Base-by-base conservation (phyloP, 2,113 vertebrate genomes). In the Nothobranchius furzeri region DNA sequence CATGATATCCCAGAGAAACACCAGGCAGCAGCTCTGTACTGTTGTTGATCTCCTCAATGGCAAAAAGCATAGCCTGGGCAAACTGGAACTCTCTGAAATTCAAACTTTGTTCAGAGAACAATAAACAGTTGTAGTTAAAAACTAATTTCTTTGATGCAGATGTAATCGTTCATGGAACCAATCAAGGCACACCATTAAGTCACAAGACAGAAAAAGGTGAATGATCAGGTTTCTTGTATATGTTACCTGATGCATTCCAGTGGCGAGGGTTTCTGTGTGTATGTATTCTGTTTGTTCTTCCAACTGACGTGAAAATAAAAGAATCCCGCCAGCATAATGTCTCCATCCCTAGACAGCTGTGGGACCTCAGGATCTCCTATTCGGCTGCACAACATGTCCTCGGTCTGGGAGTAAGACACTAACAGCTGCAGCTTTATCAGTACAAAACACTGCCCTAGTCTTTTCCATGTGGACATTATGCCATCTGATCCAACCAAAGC, bases 231-330 rank as follows among this genome's bases (percentile, higher is more conserved):
- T 20, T 10, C 1, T 20, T 15, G 8, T 9, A 24, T 55, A 4
- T 57, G 78, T 83, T 89, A 92, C 90, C 85, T 87, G 37, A 54
- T 88, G 63, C 91, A 92, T 68, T 88, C 66, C 24, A 90, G 71
- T n/a, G 81, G 76, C 37, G 17, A 49, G 24, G 91, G 91, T 63
- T 74, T 73, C 3, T 83, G 46, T 11, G 9, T 74, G 67, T 82
- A 92, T 51, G 63, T 69, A 0, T 83, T 64, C 2, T 73, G 14
- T 63, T 46, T 42, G 30, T 82, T 47, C 49, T 75, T 81, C 83
- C 82, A 90, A 51, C 76, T 90, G 49, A 79, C 85, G 65, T 92
- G 86, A 13, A 92, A 88, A 68, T 88, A 86, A 15, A 91, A 88
- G 9, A 90, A 84, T 7, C 48, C 48, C 1, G 14, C 48, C 8